Conservation (phyloP, 1,140 invertebrate genomes). For the Sweltsa coloradensis region DNA sequence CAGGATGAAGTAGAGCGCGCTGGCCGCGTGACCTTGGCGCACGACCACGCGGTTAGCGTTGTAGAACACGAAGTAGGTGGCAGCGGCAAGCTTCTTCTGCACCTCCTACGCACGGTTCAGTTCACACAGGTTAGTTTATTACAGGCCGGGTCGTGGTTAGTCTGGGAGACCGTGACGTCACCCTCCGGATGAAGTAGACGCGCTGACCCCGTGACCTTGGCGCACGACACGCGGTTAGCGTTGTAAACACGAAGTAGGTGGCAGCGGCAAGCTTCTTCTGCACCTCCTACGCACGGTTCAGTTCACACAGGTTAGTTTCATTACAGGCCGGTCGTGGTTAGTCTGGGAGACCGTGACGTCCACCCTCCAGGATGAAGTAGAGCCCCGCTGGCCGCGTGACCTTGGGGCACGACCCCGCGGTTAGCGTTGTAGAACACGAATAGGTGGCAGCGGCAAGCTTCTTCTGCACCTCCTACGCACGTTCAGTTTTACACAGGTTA, state of each 20-base stretch:
- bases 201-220: conserved; percentile 21
- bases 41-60: background rate
- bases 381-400: conserved; percentile 22
- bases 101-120: too few species aligned
- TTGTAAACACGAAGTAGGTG: too few species aligned
- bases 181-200: conserved; percentile 26
- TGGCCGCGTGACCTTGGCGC: conserved; percentile 21
- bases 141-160: background rate
- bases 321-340: background rate
- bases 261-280: too few species aligned
- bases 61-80: too few species aligned
- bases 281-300: too few species aligned
- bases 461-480: too few species aligned
- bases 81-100: too few species aligned
- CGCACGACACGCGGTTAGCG: background rate
- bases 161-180: conserved; percentile 23
- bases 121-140: conserved; percentile 28
- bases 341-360: conserved; percentile 23
- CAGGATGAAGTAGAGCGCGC: background rate
- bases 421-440: conserved; percentile 26
- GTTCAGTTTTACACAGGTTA: too few species aligned
- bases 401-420: background rate
- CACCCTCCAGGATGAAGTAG: conserved; percentile 26
- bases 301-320: conserved; percentile 29
- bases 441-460: too few species aligned